Conservation (phyloP, 2,888 invertebrate genomes). For the Adelognathus sp. region DNA sequence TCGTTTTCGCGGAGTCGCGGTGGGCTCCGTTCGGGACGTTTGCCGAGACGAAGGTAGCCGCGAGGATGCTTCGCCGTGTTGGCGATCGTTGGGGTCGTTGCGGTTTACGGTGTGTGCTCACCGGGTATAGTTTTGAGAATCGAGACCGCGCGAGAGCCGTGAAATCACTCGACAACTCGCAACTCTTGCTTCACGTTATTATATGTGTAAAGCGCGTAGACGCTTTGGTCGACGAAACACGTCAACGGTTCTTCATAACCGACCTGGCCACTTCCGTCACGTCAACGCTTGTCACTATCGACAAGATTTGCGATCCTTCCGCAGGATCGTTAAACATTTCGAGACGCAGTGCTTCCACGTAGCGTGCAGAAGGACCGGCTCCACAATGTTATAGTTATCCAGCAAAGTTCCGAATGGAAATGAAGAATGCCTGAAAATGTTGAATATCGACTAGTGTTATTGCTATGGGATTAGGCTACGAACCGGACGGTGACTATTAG, state of each 20-base stretch:
- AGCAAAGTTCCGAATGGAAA: no score
- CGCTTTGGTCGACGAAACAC: no score
- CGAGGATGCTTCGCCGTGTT: not conserved
- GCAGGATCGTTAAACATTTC: not conserved
- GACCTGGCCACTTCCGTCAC: conserved; percentile 25
- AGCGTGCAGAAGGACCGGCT: no score
- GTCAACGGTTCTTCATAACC: not conserved
- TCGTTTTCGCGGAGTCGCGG: conserved; percentile 39
- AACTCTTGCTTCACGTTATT: conserved; percentile 4
- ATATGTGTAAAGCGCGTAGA: not conserved
- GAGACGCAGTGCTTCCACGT: not conserved
- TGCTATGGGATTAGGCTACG: no score
- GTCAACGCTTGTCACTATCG: conserved; percentile 52
- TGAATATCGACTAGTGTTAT: no score
- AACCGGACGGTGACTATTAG: no score
- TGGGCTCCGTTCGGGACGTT: conserved; percentile 7
- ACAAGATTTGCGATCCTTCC: conserved; percentile 34
- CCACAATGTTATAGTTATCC: no score
- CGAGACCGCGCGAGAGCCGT: conserved; percentile 48
- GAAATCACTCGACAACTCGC: conserved; percentile 46
- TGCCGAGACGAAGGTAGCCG: conserved; percentile 5
- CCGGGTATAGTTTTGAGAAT: conserved; percentile 47
- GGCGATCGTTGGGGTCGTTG: conserved; percentile 47
- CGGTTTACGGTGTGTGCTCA: conserved; percentile 55
- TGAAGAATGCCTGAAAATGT: no score